Conservation (phyloP, 2,113 vertebrate species). For the Eptesicus fuscus region DNA sequence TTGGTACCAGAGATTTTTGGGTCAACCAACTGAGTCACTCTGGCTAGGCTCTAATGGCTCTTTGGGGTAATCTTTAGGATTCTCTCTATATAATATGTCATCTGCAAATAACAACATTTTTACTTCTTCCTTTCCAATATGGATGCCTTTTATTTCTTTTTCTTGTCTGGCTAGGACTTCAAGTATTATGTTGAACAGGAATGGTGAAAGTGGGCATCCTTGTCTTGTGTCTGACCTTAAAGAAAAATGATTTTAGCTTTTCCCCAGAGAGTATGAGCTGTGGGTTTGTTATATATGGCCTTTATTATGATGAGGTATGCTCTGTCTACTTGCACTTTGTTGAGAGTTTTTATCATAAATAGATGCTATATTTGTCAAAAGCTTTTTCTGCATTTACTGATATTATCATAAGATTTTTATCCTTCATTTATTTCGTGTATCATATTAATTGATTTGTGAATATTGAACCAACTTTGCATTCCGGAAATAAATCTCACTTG, state of each 20-base stretch:
- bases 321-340: not conserved
- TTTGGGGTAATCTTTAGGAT: not conserved
- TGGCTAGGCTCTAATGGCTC: not conserved
- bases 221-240: not conserved
- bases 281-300: not conserved
- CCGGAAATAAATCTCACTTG: too few species aligned
- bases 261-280: not conserved
- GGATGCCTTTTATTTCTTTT: not conserved
- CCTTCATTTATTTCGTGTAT: too few species aligned
- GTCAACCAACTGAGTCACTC: not conserved
- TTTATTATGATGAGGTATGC: not conserved
- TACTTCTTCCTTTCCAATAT: not conserved
- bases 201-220: not conserved
- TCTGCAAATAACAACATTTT: not conserved
- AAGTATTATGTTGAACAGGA: not conserved
- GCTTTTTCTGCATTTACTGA: too few species aligned
- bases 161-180: not conserved
- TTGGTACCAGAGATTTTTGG: too few species aligned
- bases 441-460: too few species aligned
- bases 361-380: not conserved
- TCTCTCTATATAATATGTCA: not conserved
- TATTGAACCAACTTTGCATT: too few species aligned
- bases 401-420: too few species aligned
- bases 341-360: not conserved
- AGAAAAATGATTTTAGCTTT: not conserved